Evolutionary conservation across 2,113 vertebrate genomes (phyloP), one percentile per base, ranked within the genome.

Genomic region (Aleadryas rufinucha): DNA sequence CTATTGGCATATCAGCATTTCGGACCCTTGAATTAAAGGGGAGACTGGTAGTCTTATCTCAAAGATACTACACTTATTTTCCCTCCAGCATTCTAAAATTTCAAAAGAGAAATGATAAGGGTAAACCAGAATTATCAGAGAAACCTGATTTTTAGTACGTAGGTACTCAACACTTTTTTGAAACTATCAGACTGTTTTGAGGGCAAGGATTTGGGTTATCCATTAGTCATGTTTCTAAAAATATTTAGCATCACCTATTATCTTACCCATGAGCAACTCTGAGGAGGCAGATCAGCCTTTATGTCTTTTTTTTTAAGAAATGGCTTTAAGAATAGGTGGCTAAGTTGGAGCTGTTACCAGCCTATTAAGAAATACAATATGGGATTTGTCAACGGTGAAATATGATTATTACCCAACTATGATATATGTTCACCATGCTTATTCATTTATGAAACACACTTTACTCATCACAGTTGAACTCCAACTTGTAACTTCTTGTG

Each of bases 191-290:
- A 28, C 30, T 70, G 4, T 44, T 95, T 61, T 86, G 71, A 93
- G 63, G 50, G 24, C 76, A 90, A 84, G 47, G 59, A 70, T 88
- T 84, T 80, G 54, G 42, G n/a, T 86, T 93, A 92, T 81, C 88
- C 50, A 13, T 77, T 86, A 94, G 63, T 45, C 64, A 39, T 33
- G 45, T 88, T 86, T 92, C 88, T 93, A 95, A 95, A 96, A 89
- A 93, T 94, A 90, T 83, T 95, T 76, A 28, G 14, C 30, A 61
- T 80, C 47, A 28, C 21, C 7, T 59, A 52, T 82, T 93, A 74
- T 82, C 72, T 95, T 79, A 91, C 81, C 60, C 65, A 61, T 14
- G 44, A 57, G 37, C 10, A 63, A 19, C 18, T 53, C 57, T 57
- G 24, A 87, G 70, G 19, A 91, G 21, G 16, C 37, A 91, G n/a